These are phyloP conservation scores for Spinus olivaceus DNA, from an alignment of 2,797 vertebrate species.

Conservation along the genomic window DNA sequence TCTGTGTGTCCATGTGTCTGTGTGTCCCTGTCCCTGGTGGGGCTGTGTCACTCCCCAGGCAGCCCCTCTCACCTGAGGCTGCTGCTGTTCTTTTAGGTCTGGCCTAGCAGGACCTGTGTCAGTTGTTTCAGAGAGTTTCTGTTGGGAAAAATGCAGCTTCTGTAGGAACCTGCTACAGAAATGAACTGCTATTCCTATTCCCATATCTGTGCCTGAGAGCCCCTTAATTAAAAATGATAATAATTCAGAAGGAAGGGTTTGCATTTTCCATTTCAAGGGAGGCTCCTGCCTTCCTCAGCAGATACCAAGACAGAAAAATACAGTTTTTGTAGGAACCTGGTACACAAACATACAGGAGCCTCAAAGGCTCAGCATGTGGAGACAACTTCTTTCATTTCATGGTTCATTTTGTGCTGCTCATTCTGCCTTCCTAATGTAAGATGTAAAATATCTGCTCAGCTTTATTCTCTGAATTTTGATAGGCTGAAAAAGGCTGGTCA, in stretches of 20 bases:
- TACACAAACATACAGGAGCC: not conserved
- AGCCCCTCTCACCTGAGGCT: not conserved
- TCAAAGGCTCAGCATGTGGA: not conserved
- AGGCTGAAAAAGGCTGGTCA: not conserved
- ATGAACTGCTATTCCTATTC: not conserved
- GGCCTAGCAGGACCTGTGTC: not conserved
- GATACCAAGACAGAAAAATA: not conserved
- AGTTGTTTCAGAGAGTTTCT: not conserved
- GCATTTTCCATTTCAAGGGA: not conserved
- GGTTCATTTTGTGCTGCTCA: not conserved
- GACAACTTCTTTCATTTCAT: fast-evolving
- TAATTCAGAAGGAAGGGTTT: not conserved
- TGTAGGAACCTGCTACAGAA: not conserved
- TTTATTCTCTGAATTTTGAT: not conserved
- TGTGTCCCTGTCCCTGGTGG: no score
- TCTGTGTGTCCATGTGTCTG: no score
- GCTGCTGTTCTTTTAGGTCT: not conserved
- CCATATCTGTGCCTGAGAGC: not conserved
- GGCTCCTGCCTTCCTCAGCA: not conserved
- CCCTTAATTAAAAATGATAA: not conserved
- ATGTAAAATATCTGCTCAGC: not conserved
- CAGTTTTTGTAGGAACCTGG: not conserved
- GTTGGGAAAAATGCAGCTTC: fast-evolving
- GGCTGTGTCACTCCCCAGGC: no score
- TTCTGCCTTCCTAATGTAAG: not conserved